Base-by-base conservation (phyloP, 2,113 vertebrate genomes). In the Butorides virescens region DNA sequence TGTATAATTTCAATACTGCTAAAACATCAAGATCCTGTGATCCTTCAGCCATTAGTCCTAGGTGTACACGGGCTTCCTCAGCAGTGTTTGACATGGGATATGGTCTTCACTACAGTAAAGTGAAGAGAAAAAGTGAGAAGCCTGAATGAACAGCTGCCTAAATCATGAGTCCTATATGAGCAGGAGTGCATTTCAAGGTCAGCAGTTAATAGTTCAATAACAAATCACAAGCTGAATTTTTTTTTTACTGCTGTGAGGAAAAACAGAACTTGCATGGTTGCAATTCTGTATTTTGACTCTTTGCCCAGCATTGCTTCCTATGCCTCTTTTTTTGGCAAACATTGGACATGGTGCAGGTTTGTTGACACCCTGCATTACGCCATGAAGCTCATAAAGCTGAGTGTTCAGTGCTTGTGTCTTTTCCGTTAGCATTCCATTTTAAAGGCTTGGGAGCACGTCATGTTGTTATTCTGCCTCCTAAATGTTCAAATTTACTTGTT, bases 211-310 rank as follows among this genome's bases (percentile, higher is more conserved):
- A 86, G 82, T 56, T 95, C 50, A 86, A 2, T 86, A 90, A 86
- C 86, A 82, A 75, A 92, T 90, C 76, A 49, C 72, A 91, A 62
- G 71, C 88, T 87, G 81, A 87, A 81, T 93, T 92, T 90, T 82
- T 39, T 6, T 92, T 95, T 86, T 90, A 44, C 82, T 93, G 82
- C 86, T 81, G 56, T 88, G 70, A 89, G 65, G 42, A 55, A 91
- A 87, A 89, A 9, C 81, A 94, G 95, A 86, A 84, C 50, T 80
- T 92, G 83, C 79, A 50, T 71, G 68, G 52, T 80, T 95, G 89
- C 86, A 92, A 23, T 92, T 86, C 65, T 81, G 26, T 67, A 7
- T 86, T 46, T 89, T 95, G 93, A 86, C 72, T 77, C 39, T 63
- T 89, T 75, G 68, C 86, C 68, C 49, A 58, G 78, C 63, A 30